Evolutionary conservation across 2,113 vertebrate genomes (phyloP), one percentile per base, ranked within the genome.

Genomic region (Terrapene triunguis): DNA sequence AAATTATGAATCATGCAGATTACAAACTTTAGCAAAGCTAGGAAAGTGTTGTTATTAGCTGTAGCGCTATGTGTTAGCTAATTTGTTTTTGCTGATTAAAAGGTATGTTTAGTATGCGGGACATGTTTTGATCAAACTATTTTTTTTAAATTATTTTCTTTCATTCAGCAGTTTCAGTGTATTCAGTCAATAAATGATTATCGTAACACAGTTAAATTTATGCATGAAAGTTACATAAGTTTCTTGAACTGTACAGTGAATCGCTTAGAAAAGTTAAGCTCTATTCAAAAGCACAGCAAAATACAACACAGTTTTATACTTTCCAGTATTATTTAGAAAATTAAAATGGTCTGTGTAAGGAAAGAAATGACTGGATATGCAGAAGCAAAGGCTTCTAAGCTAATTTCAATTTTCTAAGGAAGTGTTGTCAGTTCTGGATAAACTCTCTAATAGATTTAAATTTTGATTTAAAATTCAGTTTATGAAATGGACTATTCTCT

Each of bases 391-490:
- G 44, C 87, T 93, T 93, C 84, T 91, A 82, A 92, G 55, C 65
- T 92, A 93, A 96, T 92, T 74, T 89, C 47, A n/a, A 10, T 74
- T 88, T 96, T 96, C 94, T 97, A 86, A 96, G 87, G 65, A 88
- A 92, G 53, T 90, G 94, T 97, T 96, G 96, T 97, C 89, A 94
- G 78, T 90, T 88, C 82, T 87, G 94, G 96, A 91, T 93, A 92
- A 96, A 91, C 83, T 35, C 74, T 72, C 55, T 90, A 95, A 95
- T 92, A 95, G 96, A 97, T 91, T 83, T 95, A 94, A 96, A 91
- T 80, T 35, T 65, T 81, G 76, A 92, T 96, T 97, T 95, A 95
- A 94, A 96, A 62, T 88, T 85, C 55, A 94, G 91, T 96, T 95
- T 97, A 95, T 97, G 90, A 96, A 96, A 93, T 7, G 48, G 65